These are phyloP conservation scores for Sphaeramia orbicularis DNA, from an alignment of 2,797 vertebrate genomes.

Conservation along the genomic window DNA sequence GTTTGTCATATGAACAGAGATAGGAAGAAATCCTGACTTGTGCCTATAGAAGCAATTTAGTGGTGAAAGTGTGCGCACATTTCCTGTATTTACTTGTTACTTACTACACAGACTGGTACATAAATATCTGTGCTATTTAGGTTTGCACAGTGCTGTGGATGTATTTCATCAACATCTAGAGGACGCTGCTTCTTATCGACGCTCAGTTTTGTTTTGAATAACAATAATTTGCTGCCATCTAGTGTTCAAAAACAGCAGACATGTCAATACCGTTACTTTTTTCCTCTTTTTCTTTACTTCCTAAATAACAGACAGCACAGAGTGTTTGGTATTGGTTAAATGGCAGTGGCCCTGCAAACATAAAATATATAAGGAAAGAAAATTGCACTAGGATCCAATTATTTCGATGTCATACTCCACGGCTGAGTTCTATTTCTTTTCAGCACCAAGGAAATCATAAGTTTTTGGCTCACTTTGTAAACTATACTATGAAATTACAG, in stretches of 20 bases:
- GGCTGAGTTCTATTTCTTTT: conserved; percentile 3
- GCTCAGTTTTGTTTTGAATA: conserved; percentile 10
- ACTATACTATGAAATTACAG: background rate
- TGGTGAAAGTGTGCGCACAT: no score
- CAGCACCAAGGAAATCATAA: background rate
- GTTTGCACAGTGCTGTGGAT: background rate
- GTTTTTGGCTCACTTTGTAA: background rate
- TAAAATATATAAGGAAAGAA: background rate
- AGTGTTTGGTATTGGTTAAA: background rate
- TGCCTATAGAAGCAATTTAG: no score
- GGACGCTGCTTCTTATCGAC: background rate
- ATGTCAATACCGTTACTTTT: background rate
- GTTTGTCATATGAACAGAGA: no score
- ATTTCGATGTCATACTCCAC: background rate
- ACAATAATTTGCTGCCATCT: conserved; percentile 78
- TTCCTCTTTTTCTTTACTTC: no score
- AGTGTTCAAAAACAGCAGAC: conserved; percentile 55
- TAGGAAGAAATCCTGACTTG: no score
- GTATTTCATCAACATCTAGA: background rate
- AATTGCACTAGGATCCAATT: background rate
- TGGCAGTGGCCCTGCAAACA: background rate
- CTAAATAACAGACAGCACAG: background rate
- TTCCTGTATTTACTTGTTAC: no score
- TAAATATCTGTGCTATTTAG: no score
- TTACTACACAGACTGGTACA: no score